Evolutionary conservation across 2,797 vertebrate genomes (phyloP).

Genomic region (Tarsius wallacei): DNA sequence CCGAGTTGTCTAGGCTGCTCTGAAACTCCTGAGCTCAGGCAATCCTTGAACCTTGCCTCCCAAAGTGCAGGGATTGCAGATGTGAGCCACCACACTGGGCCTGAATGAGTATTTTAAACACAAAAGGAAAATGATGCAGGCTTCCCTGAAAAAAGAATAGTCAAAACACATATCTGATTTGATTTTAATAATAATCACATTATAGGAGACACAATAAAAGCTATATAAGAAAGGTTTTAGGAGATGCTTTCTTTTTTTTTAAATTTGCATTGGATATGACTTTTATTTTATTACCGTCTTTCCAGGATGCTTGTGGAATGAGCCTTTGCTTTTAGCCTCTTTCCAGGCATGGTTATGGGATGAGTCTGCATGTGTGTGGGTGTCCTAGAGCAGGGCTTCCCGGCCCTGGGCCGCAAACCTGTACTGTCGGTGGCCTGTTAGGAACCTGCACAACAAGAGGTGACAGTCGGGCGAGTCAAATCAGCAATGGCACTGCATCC

Average conservation of each 20-base stretch:
- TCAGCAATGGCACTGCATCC: no score
- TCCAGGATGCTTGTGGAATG: background rate
- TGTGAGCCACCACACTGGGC: no score
- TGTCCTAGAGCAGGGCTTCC: background rate
- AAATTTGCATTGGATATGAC: background rate
- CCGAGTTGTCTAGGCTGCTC: no score
- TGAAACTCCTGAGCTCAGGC: no score
- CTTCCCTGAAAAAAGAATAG: background rate
- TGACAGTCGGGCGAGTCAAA: no score
- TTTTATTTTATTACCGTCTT: background rate
- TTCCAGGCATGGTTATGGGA: background rate
- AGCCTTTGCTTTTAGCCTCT: background rate
- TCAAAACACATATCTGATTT: background rate
- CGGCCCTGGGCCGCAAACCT: no score
- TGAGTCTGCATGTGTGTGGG: background rate
- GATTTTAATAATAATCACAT: conserved; percentile 25
- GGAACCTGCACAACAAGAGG: no score
- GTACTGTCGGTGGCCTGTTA: no score
- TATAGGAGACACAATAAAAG: background rate
- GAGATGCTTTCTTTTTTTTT: background rate
- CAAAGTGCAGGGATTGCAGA: no score
- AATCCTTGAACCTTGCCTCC: no score
- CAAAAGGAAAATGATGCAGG: background rate
- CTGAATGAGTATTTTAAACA: background rate
- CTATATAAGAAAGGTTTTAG: background rate